A percentile compares a stretch with the other conserved stretches of the same genome.
Conservation (phyloP, 1,140 invertebrate genomes). For the Penaeus chinensis region DNA sequence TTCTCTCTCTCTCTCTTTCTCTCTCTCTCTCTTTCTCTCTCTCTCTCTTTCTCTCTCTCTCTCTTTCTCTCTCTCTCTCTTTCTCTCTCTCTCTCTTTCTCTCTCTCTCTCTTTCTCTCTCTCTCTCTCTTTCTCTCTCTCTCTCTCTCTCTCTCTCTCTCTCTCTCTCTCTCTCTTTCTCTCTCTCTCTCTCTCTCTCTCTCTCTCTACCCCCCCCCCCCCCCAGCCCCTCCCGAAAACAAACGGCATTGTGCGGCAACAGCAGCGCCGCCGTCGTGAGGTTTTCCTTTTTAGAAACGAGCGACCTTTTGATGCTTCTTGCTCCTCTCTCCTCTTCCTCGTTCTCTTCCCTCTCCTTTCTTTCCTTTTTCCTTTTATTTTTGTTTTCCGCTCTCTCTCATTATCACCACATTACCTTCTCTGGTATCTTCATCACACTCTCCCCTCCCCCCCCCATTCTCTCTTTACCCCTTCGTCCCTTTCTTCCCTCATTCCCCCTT, state of each 20-base stretch:
- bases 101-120: background rate
- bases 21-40: background rate
- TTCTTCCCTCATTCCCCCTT: background rate
- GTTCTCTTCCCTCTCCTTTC: background rate
- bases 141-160: constrained; percentile 13
- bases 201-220: constrained; percentile 1
- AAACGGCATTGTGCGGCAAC: too few species aligned
- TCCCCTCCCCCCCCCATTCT: background rate
- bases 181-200: constrained; percentile 38
- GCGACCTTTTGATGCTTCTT: background rate
- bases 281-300: too few species aligned
- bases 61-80: background rate
- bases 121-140: background rate
- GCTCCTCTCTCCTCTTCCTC: background rate
- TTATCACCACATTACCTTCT: background rate
- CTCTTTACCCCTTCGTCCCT: background rate
- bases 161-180: constrained; percentile 9
- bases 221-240: background rate
- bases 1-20: background rate
- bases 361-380: background rate
- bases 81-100: background rate
- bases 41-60: background rate
- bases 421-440: background rate
- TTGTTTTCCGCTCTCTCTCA: background rate
- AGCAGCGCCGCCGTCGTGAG: too few species aligned